A percentile compares a stretch with the other conserved stretches of the same genome.
phyloP scores from a whole-genome alignment of 2,113 vertebrate genomes.

The Ceuthmochares aereus region DNA sequence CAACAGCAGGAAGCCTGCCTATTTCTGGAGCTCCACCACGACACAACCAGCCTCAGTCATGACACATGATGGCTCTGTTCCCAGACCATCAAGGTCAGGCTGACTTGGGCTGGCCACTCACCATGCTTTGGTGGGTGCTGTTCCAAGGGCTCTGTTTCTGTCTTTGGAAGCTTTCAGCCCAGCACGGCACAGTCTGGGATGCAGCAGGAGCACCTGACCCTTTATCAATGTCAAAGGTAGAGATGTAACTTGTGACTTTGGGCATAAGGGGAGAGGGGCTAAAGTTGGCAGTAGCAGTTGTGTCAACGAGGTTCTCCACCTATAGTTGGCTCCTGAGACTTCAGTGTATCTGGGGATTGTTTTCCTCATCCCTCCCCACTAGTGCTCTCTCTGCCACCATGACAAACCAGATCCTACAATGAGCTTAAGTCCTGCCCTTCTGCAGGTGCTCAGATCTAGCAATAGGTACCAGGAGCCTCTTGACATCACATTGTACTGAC shows the following conservation, averaged over 20 bases:
- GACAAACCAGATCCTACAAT: background rate
- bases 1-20: background rate
- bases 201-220: background rate
- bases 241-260: background rate
- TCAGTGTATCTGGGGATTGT: background rate
- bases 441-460: background rate
- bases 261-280: background rate
- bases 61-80: slow-evolving; percentile 54
- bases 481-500: background rate
- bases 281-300: background rate
- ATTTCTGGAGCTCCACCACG: background rate
- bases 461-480: background rate
- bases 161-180: background rate
- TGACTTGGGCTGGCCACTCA: slow-evolving; percentile 4
- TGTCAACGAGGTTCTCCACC: background rate
- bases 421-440: background rate
- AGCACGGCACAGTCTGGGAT: background rate
- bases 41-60: background rate
- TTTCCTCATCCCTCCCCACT: background rate
- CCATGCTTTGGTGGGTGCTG: slow-evolving; percentile 41
- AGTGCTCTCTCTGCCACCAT: background rate
- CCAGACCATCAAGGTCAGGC: slow-evolving; percentile 66
- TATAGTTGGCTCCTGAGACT: background rate
- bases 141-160: slow-evolving; percentile 43
- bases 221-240: background rate